Evolutionary conservation across 2,113 vertebrate species (phyloP), one percentile per base, ranked within the genome.

Genomic region (Mugil cephalus): DNA sequence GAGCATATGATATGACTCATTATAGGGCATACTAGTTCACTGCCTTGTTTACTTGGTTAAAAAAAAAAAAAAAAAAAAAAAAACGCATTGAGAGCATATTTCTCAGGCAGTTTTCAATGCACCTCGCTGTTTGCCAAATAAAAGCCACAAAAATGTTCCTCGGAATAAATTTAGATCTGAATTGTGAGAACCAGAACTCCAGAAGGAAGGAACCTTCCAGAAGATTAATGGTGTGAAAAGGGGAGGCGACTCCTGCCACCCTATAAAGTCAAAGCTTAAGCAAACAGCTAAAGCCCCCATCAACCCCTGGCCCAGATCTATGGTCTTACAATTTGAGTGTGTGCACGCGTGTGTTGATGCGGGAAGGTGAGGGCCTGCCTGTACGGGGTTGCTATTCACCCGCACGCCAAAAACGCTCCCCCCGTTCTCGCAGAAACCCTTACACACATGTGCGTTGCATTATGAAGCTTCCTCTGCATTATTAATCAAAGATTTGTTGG

Each of bases 141-240:
- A 72, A 69, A 80, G 51, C 64, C 78, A 72, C 64, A 72, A 62
- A 76, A 82, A 61, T 56, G 51, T 83, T 87, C 69, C 42, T 54
- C 10, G 18, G 75, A 80, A 76, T 79, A 87, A 53, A 80, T 80
- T 83, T 75, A 61, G 63, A 76, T 69, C 55, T 34, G 68, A 75
- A 75, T 82, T 80, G 84, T 79, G 80, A 87, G 76, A 82, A 63
- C 68, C 38, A 43, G 56, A 84, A 80, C 77, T 82, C 62, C 69
- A n/a, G 69, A 75, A 76, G 74, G 69, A 82, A 76, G 71, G 82
- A 79, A 75, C 69, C 50, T 58, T 87, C 74, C 69, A 84, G 63
- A 80, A 89, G 86, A 89, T 82, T 76, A 82, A 92, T 79, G 75
- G 61, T 72, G 83, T 58, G 73, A 90, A 88, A 84, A 54, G 68